Evolutionary conservation across 2,113 vertebrate genomes (phyloP), one percentile per base, ranked within the genome.

Genomic region (Formicarius rufipectus): DNA sequence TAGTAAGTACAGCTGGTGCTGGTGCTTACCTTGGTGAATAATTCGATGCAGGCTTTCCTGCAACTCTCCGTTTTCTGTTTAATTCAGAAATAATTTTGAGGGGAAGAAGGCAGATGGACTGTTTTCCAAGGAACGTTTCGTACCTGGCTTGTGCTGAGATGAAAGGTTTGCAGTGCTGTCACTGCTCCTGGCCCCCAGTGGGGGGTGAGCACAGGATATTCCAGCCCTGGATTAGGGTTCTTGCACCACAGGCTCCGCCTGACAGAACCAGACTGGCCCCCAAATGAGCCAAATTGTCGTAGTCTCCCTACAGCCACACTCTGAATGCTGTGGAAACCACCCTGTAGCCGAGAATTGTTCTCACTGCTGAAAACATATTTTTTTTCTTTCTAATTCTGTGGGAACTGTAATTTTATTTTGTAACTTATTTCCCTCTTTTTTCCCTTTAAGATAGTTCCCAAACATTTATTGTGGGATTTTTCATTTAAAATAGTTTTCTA

Each of bases 391-490:
- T 88, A 74, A 83, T 89, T 95, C 66, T 9, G 6, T 42, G 74
- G 9, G 45, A 92, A 72, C 55, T 82, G 35, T 84, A 72, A 94
- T 95, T 94, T 64, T 90, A 78, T 75, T 92, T 84, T 90, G 49
- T 87, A 92, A 94, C 88, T 96, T 86, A 92, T 73, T 90, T 90
- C 49, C 25, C 8, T 37, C 52, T 60, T 79, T 88, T 89, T 90
- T 28, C 73, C 68, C 72, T 87, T 84, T 76, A 90, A 89, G 84
- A 93, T 76, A 56, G 31, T 93, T 96, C 66, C 88, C 68, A 96
- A 90, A 90, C 86, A 94, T 94, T 92, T 95, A 97, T 94, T 94
- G 90, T 94, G 88, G 86, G 83, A 89, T 97, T 95, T 96, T 95
- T 96, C 85, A 94, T 95, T 95, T 94, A 73, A 95, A 91, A 96